These are phyloP conservation scores for Uropetala carovei DNA, from an alignment of 2,888 invertebrate species.

Conservation along the genomic window DNA sequence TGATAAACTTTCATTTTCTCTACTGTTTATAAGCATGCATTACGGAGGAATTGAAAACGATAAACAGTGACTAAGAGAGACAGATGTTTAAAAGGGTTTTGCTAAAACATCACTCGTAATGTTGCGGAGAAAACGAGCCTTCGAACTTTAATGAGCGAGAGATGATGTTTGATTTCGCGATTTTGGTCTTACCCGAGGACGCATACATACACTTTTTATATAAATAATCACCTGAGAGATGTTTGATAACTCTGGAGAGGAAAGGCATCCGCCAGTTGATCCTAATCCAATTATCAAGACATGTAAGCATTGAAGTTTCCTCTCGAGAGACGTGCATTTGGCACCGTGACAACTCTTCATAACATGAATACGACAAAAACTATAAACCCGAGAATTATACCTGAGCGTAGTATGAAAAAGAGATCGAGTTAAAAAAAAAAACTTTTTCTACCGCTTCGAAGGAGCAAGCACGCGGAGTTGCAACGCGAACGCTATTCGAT, in stretches of 20 bases:
- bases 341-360: not conserved
- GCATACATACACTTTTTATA: no score
- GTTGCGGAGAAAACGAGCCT: not conserved
- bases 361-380: not conserved
- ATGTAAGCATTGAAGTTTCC: not conserved
- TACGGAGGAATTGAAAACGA: not conserved
- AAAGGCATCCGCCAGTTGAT: not conserved
- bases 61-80: not conserved
- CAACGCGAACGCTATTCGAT: not conserved
- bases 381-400: not conserved
- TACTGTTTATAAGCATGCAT: not conserved
- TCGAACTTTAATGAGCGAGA: not conserved
- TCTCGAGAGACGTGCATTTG: not conserved
- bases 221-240: no score
- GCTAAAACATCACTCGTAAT: not conserved
- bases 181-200: not conserved
- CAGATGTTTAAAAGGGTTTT: not conserved
- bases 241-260: no score
- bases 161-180: not conserved
- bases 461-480: not conserved
- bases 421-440: not conserved
- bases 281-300: not conserved
- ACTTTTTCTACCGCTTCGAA: not conserved
- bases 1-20: constrained; percentile 13
- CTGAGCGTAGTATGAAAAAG: not conserved